phyloP scores from a whole-genome alignment of 2,888 invertebrate genomes.

The Drosophila paramelanica region DNA sequence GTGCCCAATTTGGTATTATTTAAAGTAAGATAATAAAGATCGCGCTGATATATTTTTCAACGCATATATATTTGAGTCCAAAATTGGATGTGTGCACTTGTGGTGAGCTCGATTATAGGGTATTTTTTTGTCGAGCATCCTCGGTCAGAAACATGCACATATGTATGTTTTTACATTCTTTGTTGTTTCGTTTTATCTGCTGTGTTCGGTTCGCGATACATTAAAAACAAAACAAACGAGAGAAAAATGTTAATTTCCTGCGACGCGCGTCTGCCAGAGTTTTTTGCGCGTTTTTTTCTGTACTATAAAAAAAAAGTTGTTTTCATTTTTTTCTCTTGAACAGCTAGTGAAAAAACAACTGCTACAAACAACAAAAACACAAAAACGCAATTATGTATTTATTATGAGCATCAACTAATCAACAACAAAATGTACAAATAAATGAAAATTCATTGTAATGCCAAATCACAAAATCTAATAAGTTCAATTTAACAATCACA shows the following conservation, averaged over 20 bases:
- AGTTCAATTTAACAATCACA: constrained; percentile 25
- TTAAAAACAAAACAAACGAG: constrained; percentile 56
- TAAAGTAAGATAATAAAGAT: not conserved
- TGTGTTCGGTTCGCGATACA: constrained; percentile 31
- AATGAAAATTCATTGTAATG: constrained; percentile 19
- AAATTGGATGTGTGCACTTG: too few species aligned
- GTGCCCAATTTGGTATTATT: not conserved
- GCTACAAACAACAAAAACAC: constrained; percentile 9
- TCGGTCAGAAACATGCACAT: not conserved
- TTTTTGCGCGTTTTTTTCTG: constrained; percentile 12
- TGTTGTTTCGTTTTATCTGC: constrained; percentile 18
- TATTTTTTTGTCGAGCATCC: constrained; percentile 8
- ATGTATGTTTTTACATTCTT: constrained; percentile 8
- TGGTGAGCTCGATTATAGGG: not conserved
- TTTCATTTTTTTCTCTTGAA: constrained; percentile 16
- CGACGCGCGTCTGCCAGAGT: constrained; percentile 18
- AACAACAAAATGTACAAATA: constrained; percentile 23
- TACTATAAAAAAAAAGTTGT: constrained; percentile 3
- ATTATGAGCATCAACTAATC: constrained; percentile 31
- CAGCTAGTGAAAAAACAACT: constrained; percentile 36
- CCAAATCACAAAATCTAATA: constrained; percentile 24
- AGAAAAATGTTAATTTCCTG: constrained; percentile 38
- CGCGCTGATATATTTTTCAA: not conserved
- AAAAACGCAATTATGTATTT: constrained; percentile 37
- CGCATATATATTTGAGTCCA: too few species aligned